Percentiles rank a stretch among this genome's conserved stretches.
Conservation (phyloP, 2,888 invertebrate species). For the Andrena marginata region DNA sequence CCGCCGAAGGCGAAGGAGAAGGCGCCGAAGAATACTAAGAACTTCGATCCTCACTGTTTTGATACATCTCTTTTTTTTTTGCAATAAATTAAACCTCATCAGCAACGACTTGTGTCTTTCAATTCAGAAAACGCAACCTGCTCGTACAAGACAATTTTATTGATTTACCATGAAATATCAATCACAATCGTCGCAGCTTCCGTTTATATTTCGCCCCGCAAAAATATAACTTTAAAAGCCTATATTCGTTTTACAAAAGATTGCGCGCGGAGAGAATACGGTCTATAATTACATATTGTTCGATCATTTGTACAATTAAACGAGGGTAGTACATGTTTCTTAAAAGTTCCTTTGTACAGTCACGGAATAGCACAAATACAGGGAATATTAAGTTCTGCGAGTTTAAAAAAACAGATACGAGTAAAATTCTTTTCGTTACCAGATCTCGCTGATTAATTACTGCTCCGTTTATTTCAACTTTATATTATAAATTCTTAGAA, state of each 20-base stretch:
- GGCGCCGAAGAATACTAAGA: conserved; percentile 82
- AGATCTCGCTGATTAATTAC: neutral
- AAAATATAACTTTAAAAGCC: no score
- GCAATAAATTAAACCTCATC: conserved; percentile 55
- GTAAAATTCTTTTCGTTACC: no score
- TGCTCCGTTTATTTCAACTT: conserved; percentile 33
- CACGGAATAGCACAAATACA: conserved; percentile 11
- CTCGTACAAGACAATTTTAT: conserved; percentile 6
- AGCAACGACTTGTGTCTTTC: conserved; percentile 18
- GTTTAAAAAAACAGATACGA: no score
- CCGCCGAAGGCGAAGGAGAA: conserved; percentile 86
- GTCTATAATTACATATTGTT: neutral
- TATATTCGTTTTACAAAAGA: neutral
- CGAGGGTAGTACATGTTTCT: no score
- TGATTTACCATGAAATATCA: neutral
- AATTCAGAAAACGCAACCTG: neutral
- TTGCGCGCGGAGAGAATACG: neutral
- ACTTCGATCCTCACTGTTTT: conserved; percentile 31
- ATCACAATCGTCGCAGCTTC: neutral
- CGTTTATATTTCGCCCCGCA: no score
- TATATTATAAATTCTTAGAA: conserved; percentile 62
- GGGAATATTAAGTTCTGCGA: neutral
- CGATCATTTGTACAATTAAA: neutral
- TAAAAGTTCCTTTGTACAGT: conserved; percentile 8
- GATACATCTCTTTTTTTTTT: conserved; percentile 42